Percentiles rank a stretch among this genome's conserved stretches.
Conservation (phyloP, 2,113 vertebrate genomes). For the Forbesichthys agassizii region DNA sequence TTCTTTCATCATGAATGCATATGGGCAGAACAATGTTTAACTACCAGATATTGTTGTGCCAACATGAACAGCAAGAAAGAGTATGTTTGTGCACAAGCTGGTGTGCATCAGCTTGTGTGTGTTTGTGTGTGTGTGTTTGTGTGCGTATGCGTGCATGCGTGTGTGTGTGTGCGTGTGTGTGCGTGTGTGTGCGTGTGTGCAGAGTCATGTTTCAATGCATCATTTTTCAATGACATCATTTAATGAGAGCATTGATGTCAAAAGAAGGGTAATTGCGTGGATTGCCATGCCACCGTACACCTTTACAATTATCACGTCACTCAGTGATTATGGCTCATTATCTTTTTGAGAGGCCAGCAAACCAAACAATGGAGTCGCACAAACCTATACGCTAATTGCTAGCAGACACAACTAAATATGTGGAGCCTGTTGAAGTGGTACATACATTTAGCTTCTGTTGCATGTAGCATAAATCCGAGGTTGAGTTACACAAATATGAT, state of each 20-base stretch:
- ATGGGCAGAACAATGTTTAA: background rate
- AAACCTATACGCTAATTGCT: conserved; percentile 70
- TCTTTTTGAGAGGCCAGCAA: conserved; percentile 58
- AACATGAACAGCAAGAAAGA: background rate
- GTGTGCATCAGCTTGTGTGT: background rate
- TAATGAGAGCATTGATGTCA: conserved; percentile 69
- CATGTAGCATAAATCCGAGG: conserved; percentile 46
- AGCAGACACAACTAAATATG: conserved; percentile 62
- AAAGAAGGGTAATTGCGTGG: conserved; percentile 66
- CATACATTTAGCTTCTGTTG: conserved; percentile 56
- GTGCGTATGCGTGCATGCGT: background rate
- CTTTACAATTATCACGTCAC: conserved; percentile 71
- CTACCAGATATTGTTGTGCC: background rate
- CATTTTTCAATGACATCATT: conserved; percentile 72
- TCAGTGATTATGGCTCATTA: conserved; percentile 74
- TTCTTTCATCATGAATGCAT: too few species aligned
- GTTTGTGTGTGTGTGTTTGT: conserved; percentile 18
- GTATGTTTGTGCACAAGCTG: background rate
- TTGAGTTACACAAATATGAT: conserved; percentile 63
- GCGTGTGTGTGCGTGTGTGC: background rate
- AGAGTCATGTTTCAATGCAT: conserved; percentile 30
- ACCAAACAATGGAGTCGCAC: conserved; percentile 66
- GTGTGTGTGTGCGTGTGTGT: conserved; percentile 19
- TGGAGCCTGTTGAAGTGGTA: conserved; percentile 44
- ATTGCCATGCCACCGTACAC: conserved; percentile 68